Base-by-base conservation (phyloP, 1,140 invertebrate genomes). In the Neelides sp. region DNA sequence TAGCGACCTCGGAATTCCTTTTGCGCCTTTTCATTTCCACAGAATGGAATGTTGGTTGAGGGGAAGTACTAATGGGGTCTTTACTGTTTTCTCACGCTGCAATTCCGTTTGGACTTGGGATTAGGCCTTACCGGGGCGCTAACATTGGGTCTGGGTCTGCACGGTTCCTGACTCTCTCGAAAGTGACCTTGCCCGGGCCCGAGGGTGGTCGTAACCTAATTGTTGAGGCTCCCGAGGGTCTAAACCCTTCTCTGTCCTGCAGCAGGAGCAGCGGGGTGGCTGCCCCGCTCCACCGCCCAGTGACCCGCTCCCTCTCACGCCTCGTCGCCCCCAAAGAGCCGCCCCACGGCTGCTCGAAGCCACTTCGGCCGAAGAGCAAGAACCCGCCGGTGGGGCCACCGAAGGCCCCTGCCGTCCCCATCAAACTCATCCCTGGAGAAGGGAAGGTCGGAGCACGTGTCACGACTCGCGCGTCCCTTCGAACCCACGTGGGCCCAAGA, bases 121-220 rank as follows among this genome's bases (percentile, higher is more conserved):
- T 30, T 60, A 60, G 58, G 39, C 58, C 54, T 27, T 54, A 60
- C 48, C 54, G 51, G 23, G 46, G 48, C 19, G 35, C 47, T 48
- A 48, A 48, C 28, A 27, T 41, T 53, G 45, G 50, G 48, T 48
- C 46, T 54, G 54, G 51, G 48, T 53, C 54, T 57, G 50, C 50
- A 53, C 54, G 58, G 54, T 48, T 55, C 47, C 51, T 56, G 26
- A 54, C 48, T 28, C 22, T 60, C 37, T 51, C 50, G 28, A 60
- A 56, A 56, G 48, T 54, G 47, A 57, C 54, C 20, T 42, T 56
- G 37, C 46, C 51, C 44, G 30, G 34, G 22, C 17, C 44, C 32
- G 46, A 51, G n/a, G 24, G 40, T 23, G 22, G 47, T 48, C 35
- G 30, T 20, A 52, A 51, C 40, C 42, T 50, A 20, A 37, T 48